Base-by-base conservation (phyloP, 2,888 invertebrate genomes). In the Gymnocheta viridis region DNA sequence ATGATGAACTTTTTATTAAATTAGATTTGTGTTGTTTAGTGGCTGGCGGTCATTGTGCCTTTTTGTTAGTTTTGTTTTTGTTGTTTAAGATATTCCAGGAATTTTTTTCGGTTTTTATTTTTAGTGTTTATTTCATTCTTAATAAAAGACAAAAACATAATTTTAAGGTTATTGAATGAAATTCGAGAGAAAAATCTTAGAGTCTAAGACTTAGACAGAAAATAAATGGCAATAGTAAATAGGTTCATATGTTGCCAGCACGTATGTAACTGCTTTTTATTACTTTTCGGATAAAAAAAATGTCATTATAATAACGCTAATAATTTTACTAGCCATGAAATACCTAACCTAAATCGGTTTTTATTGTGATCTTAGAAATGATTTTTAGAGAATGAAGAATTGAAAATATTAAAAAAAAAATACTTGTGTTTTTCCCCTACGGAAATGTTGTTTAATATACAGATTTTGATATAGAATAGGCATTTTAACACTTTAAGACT, bases 1-100 rank as follows among this genome's bases (percentile, higher is more conserved):
- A 73, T 73, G 49, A 54, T 62, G 82, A 82, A 73, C 73, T 78
- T 62, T 78, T 62, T 24, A 29, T 54, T 54, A 44, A 54, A 70
- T 78, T 62, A 78, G 70, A 64, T 44, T 32, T n/a, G 27, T 60
- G n/a, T 19, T 41, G 22, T 62, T 51, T 22, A n/a, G n/a, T n/a
- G 7, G 41, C 0, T 35, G 41, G 9, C 62, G 62, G 38, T 54
- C 78, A 78, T 41, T 62, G 49, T 62, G 35, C 41, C 17, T 78
- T 51, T 19, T n/a, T 29, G 41, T 38, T 29, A 5, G 24, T 24
- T 35, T 44, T 49, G 35, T 73, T 62, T 10, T 62, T 10, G 24
- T 38, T 27, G 35, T 3, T 56, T 44, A 22, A 41, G 22, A 32
- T 17, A 41, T 76, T 76, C 74, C 32, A 44, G 27, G 74, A 76